Base-by-base conservation (phyloP, 2,888 invertebrate genomes). In the Coenonympha arcania region DNA sequence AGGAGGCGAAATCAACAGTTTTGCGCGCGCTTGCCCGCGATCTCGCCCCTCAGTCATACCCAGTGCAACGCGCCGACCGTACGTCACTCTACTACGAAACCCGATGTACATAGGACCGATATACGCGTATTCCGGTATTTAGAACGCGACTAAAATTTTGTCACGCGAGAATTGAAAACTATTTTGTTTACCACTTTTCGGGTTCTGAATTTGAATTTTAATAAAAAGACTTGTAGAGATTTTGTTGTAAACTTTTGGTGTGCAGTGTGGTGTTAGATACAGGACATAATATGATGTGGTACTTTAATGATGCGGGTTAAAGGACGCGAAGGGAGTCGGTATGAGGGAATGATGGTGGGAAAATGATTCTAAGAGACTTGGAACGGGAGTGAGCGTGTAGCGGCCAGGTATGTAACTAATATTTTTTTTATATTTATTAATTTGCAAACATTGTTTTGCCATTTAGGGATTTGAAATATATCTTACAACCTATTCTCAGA, bases 1-100 rank as follows among this genome's bases (percentile, higher is more conserved):
- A 63, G 67, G 61, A 71, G 71, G 69, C 53, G 67, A 66, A 69
- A 73, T 77, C 76, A 79, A 79, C 79, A 76, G 75, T 79, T 81
- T 83, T 82, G 84, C 84, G 84, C 84, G 79, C 81, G 83, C 82
- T 75, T 66, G 67, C 56, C 55, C 24, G 15, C 31, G 15, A 11
- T 9, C 52, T 50, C 56, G 50, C 46, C 67, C 62, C 64, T 59
- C 62, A 62, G 68, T 66, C 57, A 28, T 46, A 37, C 42, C 44
- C 51, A 28, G 36, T 66, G 62, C 49, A 54, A 55, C 60, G 60
- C 37, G 54, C 55, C 9, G 67, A 57, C 56, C 68, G 71, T 76
- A 76, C 80, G 82, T 61, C 59, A 34, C 40, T 48, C 9, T 16
- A 6, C 19, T 52, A 45, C 50, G 44, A 47, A 54, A 26, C 46